Base-by-base conservation (phyloP, 2,113 vertebrate species). In the Callocephalon fimbriatum region DNA sequence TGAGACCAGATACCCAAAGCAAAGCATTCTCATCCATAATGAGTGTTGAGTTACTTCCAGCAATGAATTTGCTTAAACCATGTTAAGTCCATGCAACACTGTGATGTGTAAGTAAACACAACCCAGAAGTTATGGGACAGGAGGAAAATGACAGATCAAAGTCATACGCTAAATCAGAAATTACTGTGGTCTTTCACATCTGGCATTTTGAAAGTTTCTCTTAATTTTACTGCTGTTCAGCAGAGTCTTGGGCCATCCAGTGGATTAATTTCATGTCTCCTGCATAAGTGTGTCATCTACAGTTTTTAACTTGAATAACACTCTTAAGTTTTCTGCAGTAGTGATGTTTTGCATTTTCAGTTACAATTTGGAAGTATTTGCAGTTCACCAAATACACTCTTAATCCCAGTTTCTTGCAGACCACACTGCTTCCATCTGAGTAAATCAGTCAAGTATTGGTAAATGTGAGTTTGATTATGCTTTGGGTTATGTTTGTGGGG, bases 171-270 rank as follows among this genome's bases (percentile, higher is more conserved):
- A 38, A 71, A 12, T 83, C 31, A 62, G 54, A 45, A 45, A 40
- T 3, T 2, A 29, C 32, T 56, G 10, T 53, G 26, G 29, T 56
- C 40, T 73, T 74, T 94, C 45, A 63, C 3, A 1, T 86, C 7
- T 50, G 59, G 32, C 45, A 54, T 83, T 86, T 92, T 40, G 82
- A 70, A 88, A 90, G 48, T 66, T 76, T 48, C 27, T 70, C 40
- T 74, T 31, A 78, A 40, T 31, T 67, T 85, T 93, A 31, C 37
- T 44, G 26, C 29, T 66, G 21, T 63, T 77, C 42, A 58, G 17
- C 35, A 42, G 58, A 70, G 44, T 51, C 48, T 29, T 38, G 11
- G 16, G 22, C 45, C 17, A 48, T 5, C 26, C 32, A 47, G 2
- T 58, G 25, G 74, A 40, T 74, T 86, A 37, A 92, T 74, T 73